These are phyloP conservation scores for Gerris buenoi DNA, from an alignment of 1,140 invertebrate genomes.

Conservation along the genomic window DNA sequence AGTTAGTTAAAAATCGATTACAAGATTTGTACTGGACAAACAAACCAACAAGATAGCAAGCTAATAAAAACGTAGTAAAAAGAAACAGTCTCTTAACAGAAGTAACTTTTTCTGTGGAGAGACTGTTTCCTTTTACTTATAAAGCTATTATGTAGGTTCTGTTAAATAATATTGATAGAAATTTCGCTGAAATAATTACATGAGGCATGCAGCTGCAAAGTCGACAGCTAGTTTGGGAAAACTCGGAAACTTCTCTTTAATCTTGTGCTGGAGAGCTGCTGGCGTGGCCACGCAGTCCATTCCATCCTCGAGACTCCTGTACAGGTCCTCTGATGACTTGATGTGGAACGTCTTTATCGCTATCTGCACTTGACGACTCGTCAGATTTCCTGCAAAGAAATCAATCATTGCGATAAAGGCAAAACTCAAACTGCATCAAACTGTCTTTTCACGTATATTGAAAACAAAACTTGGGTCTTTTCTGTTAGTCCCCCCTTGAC, in stretches of 20 bases:
- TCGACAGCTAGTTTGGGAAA: slow-evolving; percentile 37
- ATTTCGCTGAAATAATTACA: slow-evolving; percentile 14
- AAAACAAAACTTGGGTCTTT: neutral
- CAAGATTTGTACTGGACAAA: too few species aligned
- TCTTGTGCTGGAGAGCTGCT: slow-evolving; percentile 28
- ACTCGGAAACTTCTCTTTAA: slow-evolving; percentile 32
- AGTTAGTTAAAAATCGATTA: too few species aligned
- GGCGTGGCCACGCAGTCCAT: slow-evolving; percentile 1
- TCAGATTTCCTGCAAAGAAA: slow-evolving; percentile 14
- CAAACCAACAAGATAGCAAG: too few species aligned
- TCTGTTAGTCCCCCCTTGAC: too few species aligned
- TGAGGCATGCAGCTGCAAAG: slow-evolving; percentile 39
- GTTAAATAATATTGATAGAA: too few species aligned
- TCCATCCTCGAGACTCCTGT: slow-evolving; percentile 23
- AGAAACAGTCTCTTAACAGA: too few species aligned
- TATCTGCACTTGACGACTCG: slow-evolving; percentile 42
- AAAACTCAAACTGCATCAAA: neutral
- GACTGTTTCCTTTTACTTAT: too few species aligned
- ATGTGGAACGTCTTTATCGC: slow-evolving; percentile 40
- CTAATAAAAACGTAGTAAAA: too few species aligned
- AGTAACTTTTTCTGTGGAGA: too few species aligned
- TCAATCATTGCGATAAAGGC: too few species aligned
- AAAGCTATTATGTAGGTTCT: too few species aligned
- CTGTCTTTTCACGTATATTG: neutral
- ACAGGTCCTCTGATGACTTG: slow-evolving; percentile 31